phyloP scores from a whole-genome alignment of 2,113 vertebrate genomes.

The Pangasianodon gigas region DNA sequence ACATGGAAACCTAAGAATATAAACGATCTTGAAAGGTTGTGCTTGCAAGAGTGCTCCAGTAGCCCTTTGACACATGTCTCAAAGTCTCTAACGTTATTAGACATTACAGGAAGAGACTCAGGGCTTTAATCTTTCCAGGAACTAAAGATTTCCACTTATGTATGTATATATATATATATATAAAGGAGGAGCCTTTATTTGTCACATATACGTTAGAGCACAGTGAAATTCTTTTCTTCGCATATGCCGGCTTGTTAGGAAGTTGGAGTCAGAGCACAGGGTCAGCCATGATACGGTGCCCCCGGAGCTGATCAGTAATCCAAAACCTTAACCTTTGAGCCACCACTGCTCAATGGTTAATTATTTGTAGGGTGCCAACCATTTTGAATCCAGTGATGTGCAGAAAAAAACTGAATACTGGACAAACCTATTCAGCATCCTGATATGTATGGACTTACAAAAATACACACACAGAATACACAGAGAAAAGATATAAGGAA shows the following conservation, averaged over 20 bases:
- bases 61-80: background rate
- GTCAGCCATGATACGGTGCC: too few species aligned
- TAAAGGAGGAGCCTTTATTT: too few species aligned
- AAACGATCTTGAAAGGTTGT: background rate
- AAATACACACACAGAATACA: background rate
- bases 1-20: background rate
- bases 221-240: too few species aligned
- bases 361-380: background rate
- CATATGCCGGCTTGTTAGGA: too few species aligned
- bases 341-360: background rate
- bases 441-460: background rate
- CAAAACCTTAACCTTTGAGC: too few species aligned
- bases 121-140: background rate
- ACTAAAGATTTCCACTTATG: background rate
- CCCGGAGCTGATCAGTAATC: too few species aligned
- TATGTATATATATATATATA: background rate
- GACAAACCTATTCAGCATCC: background rate
- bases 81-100: background rate
- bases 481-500: background rate
- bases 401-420: background rate
- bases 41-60: background rate
- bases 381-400: background rate
- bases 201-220: too few species aligned
- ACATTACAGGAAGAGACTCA: background rate
- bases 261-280: too few species aligned